These are phyloP conservation scores for Mantis religiosa DNA, from an alignment of 2,888 invertebrate species.

Conservation along the genomic window DNA sequence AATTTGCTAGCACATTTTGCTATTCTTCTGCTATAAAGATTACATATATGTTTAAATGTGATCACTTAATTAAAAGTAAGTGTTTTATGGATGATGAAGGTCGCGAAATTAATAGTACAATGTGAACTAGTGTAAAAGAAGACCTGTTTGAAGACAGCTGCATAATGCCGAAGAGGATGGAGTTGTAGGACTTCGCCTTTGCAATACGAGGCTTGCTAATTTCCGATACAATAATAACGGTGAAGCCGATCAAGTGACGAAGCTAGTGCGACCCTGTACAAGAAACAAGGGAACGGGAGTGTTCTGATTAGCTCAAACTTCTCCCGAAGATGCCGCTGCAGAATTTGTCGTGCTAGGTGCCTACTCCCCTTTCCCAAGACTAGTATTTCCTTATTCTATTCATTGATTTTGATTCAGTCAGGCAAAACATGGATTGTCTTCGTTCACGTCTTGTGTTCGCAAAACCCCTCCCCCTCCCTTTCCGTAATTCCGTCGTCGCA, in stretches of 20 bases:
- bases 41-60: no score
- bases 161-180: background rate
- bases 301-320: slow-evolving; percentile 10
- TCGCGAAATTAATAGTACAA: no score
- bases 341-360: slow-evolving; percentile 14
- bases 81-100: no score
- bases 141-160: no score
- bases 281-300: background rate
- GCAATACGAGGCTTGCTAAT: background rate
- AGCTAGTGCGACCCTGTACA: background rate
- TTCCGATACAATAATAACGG: background rate
- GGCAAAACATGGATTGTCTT: slow-evolving; percentile 18
- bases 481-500: slow-evolving; percentile 1
- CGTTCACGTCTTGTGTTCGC: background rate
- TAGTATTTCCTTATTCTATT: slow-evolving; percentile 19
- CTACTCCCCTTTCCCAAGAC: background rate
- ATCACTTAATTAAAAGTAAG: no score
- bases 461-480: background rate
- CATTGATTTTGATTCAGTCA: slow-evolving; percentile 21
- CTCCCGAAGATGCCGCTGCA: background rate
- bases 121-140: no score
- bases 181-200: background rate
- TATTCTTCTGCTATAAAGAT: no score
- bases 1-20: no score
- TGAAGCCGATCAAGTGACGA: background rate